phyloP scores from a whole-genome alignment of 1,140 invertebrate species.

The Neotoxoptera formosana region DNA sequence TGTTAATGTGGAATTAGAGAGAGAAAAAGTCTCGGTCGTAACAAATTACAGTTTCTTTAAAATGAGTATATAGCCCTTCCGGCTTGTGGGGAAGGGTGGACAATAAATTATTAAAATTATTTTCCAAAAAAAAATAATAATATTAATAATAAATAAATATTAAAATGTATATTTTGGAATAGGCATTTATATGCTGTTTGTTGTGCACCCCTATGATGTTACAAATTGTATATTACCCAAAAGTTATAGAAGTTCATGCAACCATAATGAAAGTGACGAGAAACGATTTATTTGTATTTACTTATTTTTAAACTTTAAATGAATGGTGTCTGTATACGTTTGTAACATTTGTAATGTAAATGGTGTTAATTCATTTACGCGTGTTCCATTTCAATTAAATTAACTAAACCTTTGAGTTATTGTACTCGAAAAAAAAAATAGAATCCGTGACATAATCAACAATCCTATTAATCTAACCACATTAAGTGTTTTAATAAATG shows the following conservation, averaged over 20 bases:
- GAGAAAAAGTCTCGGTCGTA: slow-evolving; percentile 52
- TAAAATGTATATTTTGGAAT: slow-evolving; percentile 37
- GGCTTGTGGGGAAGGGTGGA: not conserved
- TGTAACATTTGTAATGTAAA: not conserved
- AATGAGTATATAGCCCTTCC: slow-evolving; percentile 13
- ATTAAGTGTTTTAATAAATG: not conserved
- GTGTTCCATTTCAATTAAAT: not conserved
- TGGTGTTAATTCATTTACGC: slow-evolving; percentile 25
- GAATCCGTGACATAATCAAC: not conserved
- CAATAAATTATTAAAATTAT: slow-evolving; percentile 56
- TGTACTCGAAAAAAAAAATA: not conserved
- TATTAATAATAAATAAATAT: not conserved
- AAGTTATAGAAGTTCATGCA: not conserved
- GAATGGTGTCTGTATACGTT: not conserved
- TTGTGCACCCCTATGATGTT: not conserved
- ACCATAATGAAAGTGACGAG: not conserved
- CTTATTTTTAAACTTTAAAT: slow-evolving; percentile 19
- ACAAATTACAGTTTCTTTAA: slow-evolving; percentile 55
- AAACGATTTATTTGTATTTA: not conserved
- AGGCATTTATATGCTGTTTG: slow-evolving; percentile 13
- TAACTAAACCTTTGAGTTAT: not conserved
- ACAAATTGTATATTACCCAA: not conserved
- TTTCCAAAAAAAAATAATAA: not conserved
- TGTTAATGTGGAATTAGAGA: slow-evolving; percentile 57
- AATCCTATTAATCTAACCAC: not conserved